phyloP scores from a whole-genome alignment of 1,140 invertebrate species.

The Leptonema lineaticorne region DNA sequence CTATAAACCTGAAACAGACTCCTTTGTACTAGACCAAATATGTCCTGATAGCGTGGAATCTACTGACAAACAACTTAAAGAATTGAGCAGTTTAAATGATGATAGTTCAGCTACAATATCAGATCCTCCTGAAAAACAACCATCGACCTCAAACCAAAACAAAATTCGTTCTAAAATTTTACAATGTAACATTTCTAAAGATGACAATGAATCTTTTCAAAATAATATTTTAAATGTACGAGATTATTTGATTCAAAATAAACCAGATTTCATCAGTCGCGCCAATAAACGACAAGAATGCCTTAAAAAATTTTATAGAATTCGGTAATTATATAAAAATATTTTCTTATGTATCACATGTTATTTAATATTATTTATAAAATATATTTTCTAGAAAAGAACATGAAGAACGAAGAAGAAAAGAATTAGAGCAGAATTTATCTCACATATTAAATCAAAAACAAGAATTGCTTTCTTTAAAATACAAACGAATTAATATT shows the following conservation, averaged over 20 bases:
- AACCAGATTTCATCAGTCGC: constrained; percentile 51
- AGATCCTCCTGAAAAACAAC: neutral
- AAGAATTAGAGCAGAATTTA: neutral
- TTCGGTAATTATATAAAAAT: neutral
- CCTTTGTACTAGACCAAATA: neutral
- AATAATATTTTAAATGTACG: constrained; percentile 45
- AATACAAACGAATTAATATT: neutral
- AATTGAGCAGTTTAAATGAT: constrained; percentile 31
- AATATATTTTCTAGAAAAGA: neutral
- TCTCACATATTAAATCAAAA: neutral
- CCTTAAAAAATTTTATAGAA: constrained; percentile 41
- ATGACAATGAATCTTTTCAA: constrained; percentile 21
- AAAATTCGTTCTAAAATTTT: neutral
- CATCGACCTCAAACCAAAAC: neutral
- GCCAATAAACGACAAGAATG: constrained; percentile 46
- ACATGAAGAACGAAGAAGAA: constrained; percentile 13
- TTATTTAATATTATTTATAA: neutral
- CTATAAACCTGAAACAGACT: neutral
- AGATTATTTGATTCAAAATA: constrained; percentile 52
- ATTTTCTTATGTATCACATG: neutral
- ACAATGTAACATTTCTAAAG: neutral
- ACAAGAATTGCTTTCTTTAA: neutral
- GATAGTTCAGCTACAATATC: constrained; percentile 3
- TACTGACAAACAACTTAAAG: constrained; percentile 37
- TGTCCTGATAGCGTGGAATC: constrained; percentile 27